Evolutionary conservation across 2,113 vertebrate species (phyloP).

Genomic region (Thunnus maccoyii): DNA sequence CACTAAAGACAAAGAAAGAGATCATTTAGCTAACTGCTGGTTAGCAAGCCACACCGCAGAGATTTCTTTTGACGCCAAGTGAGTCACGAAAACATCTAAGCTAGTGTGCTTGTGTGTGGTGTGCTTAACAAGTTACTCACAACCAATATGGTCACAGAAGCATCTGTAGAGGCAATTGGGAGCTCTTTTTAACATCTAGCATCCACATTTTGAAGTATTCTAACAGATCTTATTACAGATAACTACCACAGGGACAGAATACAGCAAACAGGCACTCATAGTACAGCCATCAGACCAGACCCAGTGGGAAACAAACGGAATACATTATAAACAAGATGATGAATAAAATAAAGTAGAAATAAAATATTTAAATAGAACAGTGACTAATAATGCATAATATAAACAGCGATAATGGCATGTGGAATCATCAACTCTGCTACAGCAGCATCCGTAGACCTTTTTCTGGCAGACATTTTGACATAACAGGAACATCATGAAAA

Average conservation of each 20-base stretch:
- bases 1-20: not conserved
- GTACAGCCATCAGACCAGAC: not conserved
- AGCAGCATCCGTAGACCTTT: constrained; percentile 17
- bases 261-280: not conserved
- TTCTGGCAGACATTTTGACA: constrained; percentile 48
- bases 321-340: not conserved
- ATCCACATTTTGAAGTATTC: too few relatives aligned
- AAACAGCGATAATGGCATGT: constrained; percentile 15
- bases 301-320: not conserved
- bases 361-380: not conserved
- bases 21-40: not conserved
- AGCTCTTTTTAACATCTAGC: too few relatives aligned
- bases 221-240: not conserved
- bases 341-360: not conserved
- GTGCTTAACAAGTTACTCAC: not conserved
- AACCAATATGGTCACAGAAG: not conserved
- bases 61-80: not conserved
- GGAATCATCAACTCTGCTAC: constrained; percentile 29
- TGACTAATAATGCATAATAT: constrained; percentile 32
- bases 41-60: not conserved
- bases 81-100: not conserved
- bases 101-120: not conserved
- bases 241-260: not conserved
- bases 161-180: not conserved
- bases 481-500: constrained; percentile 66